phyloP scores from a whole-genome alignment of 2,888 invertebrate species.

The Panzeria rudis region DNA sequence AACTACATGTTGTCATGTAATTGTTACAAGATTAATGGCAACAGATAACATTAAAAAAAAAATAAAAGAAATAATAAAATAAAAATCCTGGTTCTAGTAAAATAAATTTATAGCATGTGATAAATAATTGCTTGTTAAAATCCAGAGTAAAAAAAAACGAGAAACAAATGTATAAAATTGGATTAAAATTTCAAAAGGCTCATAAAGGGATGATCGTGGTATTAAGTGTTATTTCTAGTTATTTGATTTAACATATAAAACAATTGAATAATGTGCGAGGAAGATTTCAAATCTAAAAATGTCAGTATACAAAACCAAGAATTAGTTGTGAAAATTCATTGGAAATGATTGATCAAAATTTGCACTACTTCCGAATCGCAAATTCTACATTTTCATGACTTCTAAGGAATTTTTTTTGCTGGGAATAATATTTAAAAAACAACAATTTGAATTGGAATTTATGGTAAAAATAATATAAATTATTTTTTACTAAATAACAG shows the following conservation, averaged over 20 bases:
- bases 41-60: slow-evolving; percentile 58
- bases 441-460: no score
- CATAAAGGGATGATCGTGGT: slow-evolving; percentile 39
- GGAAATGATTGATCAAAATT: no score
- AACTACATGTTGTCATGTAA: slow-evolving; percentile 63
- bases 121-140: slow-evolving; percentile 58
- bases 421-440: no score
- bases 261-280: background rate
- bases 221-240: slow-evolving; percentile 28
- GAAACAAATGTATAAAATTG: slow-evolving; percentile 27
- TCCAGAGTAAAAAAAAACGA: background rate
- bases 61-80: background rate
- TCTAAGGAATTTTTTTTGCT: no score
- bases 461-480: no score
- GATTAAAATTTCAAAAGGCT: slow-evolving; percentile 49
- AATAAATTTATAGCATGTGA: slow-evolving; percentile 50
- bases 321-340: background rate
- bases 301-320: background rate
- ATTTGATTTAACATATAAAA: slow-evolving; percentile 3
- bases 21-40: slow-evolving; percentile 71
- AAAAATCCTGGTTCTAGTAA: slow-evolving; percentile 15
- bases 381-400: no score
- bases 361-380: no score
- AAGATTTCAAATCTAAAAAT: background rate
- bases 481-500: no score